Evolutionary conservation across 2,113 vertebrate genomes (phyloP).

Genomic region (Onychostoma macrolepis): DNA sequence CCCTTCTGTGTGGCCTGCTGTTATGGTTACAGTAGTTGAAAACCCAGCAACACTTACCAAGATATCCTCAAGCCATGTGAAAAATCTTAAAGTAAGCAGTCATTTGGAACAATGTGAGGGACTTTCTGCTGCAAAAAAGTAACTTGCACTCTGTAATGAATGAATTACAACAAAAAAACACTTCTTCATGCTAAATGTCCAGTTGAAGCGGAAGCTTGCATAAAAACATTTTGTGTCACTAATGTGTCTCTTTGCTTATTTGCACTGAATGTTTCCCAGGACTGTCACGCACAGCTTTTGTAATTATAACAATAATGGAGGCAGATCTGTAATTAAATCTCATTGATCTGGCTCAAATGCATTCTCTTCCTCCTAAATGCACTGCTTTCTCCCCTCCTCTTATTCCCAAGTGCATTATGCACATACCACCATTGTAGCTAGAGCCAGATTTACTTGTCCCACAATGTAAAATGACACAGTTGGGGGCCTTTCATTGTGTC

Average conservation of each 20-base stretch:
- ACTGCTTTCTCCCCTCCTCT: neutral
- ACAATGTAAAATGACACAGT: slow-evolving; percentile 14
- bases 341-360: slow-evolving; percentile 6
- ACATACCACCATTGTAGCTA: slow-evolving; percentile 8
- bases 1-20: slow-evolving; percentile 24
- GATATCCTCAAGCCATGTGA: slow-evolving; percentile 24
- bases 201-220: neutral
- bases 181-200: neutral
- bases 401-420: neutral
- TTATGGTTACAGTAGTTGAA: slow-evolving; percentile 39
- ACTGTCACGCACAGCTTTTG: neutral
- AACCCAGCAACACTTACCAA: slow-evolving; percentile 22
- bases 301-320: slow-evolving; percentile 20
- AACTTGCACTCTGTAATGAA: neutral
- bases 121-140: neutral
- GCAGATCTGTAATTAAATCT: slow-evolving; percentile 40
- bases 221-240: neutral
- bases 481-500: slow-evolving; percentile 35
- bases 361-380: slow-evolving; percentile 12
- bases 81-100: neutral
- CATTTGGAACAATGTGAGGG: neutral
- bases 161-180: neutral
- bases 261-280: neutral
- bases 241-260: neutral
- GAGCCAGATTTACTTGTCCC: slow-evolving; percentile 29